These are phyloP conservation scores for Bhutanitis thaidina DNA, from an alignment of 2,888 invertebrate genomes.

Conservation along the genomic window DNA sequence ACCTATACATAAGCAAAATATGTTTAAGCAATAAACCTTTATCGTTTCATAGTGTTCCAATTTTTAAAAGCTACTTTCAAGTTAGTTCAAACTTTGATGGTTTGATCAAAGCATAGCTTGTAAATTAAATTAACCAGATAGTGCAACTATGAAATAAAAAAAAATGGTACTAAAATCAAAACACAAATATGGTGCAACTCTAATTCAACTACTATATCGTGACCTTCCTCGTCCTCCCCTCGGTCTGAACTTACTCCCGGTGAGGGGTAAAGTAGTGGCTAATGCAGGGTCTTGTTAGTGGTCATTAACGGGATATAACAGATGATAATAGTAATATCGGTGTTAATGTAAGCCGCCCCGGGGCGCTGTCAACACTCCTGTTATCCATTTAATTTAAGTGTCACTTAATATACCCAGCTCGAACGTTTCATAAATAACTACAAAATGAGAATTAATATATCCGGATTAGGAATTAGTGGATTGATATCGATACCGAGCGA, in stretches of 20 bases:
- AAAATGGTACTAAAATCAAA: not conserved
- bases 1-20: too few relatives aligned
- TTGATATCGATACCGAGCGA: too few relatives aligned
- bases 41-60: too few relatives aligned
- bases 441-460: too few relatives aligned
- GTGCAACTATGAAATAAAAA: too few relatives aligned
- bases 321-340: constrained; percentile 32
- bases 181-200: not conserved
- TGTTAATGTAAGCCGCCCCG: constrained; percentile 33
- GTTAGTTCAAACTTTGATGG: too few relatives aligned
- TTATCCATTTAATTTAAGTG: constrained; percentile 19
- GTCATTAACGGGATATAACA: constrained; percentile 1
- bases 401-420: not conserved
- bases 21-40: too few relatives aligned
- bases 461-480: too few relatives aligned
- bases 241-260: not conserved
- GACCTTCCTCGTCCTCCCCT: constrained; percentile 14
- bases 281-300: constrained; percentile 9
- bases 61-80: too few relatives aligned
- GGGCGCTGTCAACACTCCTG: constrained; percentile 35
- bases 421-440: not conserved
- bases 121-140: too few relatives aligned
- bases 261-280: not conserved
- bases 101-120: too few relatives aligned
- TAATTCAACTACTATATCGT: constrained; percentile 25